Evolutionary conservation across 2,113 vertebrate species (phyloP).

Genomic region (Corythaixoides concolor): DNA sequence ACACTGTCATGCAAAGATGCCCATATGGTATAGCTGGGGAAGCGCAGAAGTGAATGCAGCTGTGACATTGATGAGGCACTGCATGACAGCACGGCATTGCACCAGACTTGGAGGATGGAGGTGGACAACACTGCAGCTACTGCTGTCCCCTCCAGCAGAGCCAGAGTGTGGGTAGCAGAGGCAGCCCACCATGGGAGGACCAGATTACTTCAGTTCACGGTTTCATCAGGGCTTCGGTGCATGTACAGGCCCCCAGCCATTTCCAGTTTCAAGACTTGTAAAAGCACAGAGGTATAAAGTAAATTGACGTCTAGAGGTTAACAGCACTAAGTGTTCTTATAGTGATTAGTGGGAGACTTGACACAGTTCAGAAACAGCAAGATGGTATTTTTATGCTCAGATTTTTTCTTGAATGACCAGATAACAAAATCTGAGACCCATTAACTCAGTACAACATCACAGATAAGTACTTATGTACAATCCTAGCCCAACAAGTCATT

Average conservation of each 20-base stretch:
- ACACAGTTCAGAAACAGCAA: neutral
- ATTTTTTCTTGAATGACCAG: neutral
- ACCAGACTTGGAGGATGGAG: neutral
- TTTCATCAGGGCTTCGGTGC: neutral
- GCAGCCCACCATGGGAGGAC: neutral
- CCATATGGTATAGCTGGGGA: neutral
- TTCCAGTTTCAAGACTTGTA: neutral
- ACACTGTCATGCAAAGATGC: neutral
- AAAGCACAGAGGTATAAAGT: neutral
- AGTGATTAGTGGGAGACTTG: neutral
- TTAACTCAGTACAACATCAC: neutral
- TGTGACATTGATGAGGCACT: neutral
- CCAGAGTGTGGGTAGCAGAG: neutral
- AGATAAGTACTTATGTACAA: neutral
- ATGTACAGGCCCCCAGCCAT: neutral
- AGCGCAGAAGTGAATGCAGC: neutral
- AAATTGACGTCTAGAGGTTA: neutral
- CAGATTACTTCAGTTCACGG: neutral
- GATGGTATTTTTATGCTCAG: neutral
- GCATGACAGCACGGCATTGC: accelerated
- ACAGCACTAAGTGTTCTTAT: neutral
- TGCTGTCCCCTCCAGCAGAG: neutral
- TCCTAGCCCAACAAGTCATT: neutral
- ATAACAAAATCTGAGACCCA: neutral
- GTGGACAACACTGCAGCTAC: neutral